phyloP scores from a whole-genome alignment of 2,797 vertebrate species.

The Ptychobarbus kaznakovi region DNA sequence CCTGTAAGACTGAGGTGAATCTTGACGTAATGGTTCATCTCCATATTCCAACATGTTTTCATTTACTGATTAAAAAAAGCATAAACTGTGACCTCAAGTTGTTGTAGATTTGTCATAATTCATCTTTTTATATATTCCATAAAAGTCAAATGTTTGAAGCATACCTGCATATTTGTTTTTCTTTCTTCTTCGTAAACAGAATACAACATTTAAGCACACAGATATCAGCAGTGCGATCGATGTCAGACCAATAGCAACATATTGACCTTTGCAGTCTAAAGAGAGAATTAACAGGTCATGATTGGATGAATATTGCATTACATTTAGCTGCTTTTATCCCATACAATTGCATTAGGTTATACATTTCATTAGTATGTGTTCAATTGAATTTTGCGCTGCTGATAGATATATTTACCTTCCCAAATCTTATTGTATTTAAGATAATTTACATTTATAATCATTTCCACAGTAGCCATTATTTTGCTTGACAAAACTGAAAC shows the following conservation, averaged over 20 bases:
- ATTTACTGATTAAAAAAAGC: slow-evolving; percentile 11
- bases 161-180: slow-evolving; percentile 64
- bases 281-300: background rate
- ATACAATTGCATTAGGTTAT: no score
- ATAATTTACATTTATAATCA: no score
- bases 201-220: slow-evolving; percentile 68
- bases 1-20: slow-evolving; percentile 59
- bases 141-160: background rate
- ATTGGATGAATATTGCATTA: background rate
- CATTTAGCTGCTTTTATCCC: no score
- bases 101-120: background rate
- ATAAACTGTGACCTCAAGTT: background rate
- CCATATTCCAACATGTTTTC: slow-evolving; percentile 43
- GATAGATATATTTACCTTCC: no score
- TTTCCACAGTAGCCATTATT: background rate
- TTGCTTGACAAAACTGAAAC: background rate
- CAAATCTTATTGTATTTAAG: no score
- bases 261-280: accelerated
- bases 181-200: slow-evolving; percentile 64
- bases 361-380: no score
- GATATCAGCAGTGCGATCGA: slow-evolving; percentile 71
- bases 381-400: no score
- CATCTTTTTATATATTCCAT: slow-evolving; percentile 5
- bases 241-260: slow-evolving; percentile 43
- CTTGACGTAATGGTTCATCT: slow-evolving; percentile 40